Evolutionary conservation across 2,113 vertebrate species (phyloP), one percentile per base, ranked within the genome.

Genomic region (Sigmodon hispidus): DNA sequence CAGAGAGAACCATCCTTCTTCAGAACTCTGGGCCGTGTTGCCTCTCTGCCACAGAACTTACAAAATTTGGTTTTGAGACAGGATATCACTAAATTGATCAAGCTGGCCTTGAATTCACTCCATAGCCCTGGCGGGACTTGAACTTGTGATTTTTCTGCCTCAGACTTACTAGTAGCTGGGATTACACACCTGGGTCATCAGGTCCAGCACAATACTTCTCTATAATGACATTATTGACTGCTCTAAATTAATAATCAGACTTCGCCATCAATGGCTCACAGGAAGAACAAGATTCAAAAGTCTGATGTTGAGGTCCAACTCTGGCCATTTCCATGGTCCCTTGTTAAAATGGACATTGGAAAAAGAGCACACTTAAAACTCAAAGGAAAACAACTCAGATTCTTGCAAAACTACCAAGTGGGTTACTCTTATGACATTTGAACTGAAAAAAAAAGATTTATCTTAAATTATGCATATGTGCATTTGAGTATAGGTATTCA

Each of bases 191-290:
- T 72, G 52, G 7, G 15, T 10, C 72, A 24, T 43, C 70, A 61
- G 7, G 19, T 29, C 52, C 7, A 10, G 43, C 70, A 36, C 6
- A 43, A 15, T 8, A 61, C 67, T 1, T 8, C 5, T 50, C 31
- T 77, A 76, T 17, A 5, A 34, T 17, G 50, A 70, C 52, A 73
- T 36, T 21, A 52, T 15, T 24, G 21, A 40, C 36, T 36, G 17
- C 36, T 31, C 3, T 12, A 26, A 87, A 45, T 13, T 8, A 34
- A 57, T 55, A 16, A 17, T 11, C 24, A 50, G 90, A 50, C 61
- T 16, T 63, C 52, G 1, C 52, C 52, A 1, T 0, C 0, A n/a
- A 45, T 7, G 24, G 36, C 61, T 65, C 16, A 0, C 0, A 29
- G 57, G 26, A 7, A 34, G 0, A 36, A 26, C 5, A 31, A 5